These are phyloP conservation scores for Agrochola circellaris DNA, from an alignment of 2,888 invertebrate species.

Conservation along the genomic window DNA sequence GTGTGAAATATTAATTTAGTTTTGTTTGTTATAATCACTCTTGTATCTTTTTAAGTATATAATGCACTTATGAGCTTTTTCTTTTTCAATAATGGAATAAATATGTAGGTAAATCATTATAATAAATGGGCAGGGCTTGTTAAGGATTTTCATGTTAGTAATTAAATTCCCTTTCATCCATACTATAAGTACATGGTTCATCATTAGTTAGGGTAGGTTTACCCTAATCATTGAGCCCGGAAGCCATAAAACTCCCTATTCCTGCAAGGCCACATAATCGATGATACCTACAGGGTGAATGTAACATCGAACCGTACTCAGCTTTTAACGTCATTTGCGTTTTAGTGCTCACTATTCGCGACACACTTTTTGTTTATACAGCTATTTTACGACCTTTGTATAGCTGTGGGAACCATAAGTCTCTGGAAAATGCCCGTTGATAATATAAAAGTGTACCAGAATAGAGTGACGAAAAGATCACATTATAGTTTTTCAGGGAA, in stretches of 20 bases:
- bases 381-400: slow-evolving; percentile 49
- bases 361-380: slow-evolving; percentile 60
- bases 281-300: slow-evolving; percentile 22
- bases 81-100: background rate
- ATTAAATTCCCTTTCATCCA: background rate
- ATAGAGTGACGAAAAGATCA: slow-evolving; percentile 26
- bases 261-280: slow-evolving; percentile 7
- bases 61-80: background rate
- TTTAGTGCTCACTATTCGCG: slow-evolving; percentile 55
- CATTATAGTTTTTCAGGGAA: slow-evolving; percentile 7
- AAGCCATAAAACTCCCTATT: slow-evolving; percentile 14
- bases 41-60: background rate
- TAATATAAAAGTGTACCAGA: slow-evolving; percentile 37
- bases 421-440: slow-evolving; percentile 18
- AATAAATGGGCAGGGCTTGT: background rate
- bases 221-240: slow-evolving; percentile 14
- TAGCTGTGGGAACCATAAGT: slow-evolving; percentile 36
- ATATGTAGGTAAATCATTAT: background rate
- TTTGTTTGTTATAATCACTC: background rate
- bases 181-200: background rate
- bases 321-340: slow-evolving; percentile 61
- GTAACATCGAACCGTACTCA: slow-evolving; percentile 35
- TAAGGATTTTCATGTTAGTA: background rate
- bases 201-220: slow-evolving; percentile 21
- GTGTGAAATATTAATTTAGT: background rate